Conservation (phyloP, 2,113 vertebrate species). For the Oryctolagus cuniculus region mOryCun1.1 NC_091453.1:101327001-101327500, state of each 20-base stretch:
- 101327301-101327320: conserved; percentile 38
- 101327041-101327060: conserved; percentile 65
- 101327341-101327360: conserved; percentile 52
- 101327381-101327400: conserved; percentile 51
- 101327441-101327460: conserved; percentile 59
- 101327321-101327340: conserved; percentile 65
- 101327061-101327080: conserved; percentile 64
- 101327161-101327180: conserved; percentile 64
- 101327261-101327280: conserved; percentile 74
- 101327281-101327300: conserved; percentile 47
- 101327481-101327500: conserved; percentile 69
- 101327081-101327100: conserved; percentile 88
- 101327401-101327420: conserved; percentile 62
- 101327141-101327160: conserved; percentile 46
- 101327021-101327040: conserved; percentile 75
- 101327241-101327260: conserved; percentile 60
- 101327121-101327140: conserved; percentile 93
- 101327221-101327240: conserved; percentile 64
- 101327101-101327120: conserved; percentile 92
- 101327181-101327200: conserved; percentile 71
- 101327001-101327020: conserved; percentile 82
- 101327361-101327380: conserved; percentile 12
- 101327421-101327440: conserved; percentile 68
- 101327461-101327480: conserved; percentile 13
- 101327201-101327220: conserved; percentile 87